These are phyloP conservation scores for Euzetes globulus DNA, from an alignment of 2,888 invertebrate genomes.

Conservation along the genomic window DNA sequence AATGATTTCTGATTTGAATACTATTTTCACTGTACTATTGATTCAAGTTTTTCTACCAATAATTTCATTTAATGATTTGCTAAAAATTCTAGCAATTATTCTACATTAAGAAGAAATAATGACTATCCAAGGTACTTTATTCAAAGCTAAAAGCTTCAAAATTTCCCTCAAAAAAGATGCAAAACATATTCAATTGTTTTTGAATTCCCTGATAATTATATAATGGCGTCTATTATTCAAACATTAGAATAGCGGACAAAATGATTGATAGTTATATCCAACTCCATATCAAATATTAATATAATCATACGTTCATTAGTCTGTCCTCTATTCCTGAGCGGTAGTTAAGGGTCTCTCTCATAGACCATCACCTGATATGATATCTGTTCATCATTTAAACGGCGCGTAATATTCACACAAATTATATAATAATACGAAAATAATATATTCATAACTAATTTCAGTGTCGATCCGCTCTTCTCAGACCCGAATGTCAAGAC, in stretches of 20 bases:
- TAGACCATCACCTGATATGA: too few relatives aligned
- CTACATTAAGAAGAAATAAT: too few relatives aligned
- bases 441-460: slow-evolving; percentile 3
- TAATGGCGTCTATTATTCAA: not conserved
- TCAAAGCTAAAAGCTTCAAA: too few relatives aligned
- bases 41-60: too few relatives aligned
- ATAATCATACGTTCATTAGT: not conserved
- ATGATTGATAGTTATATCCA: not conserved
- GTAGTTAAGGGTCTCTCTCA: too few relatives aligned
- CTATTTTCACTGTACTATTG: too few relatives aligned
- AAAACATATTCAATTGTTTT: too few relatives aligned
- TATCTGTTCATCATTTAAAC: not conserved
- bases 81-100: too few relatives aligned
- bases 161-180: too few relatives aligned
- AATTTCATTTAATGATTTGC: too few relatives aligned
- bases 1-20: too few relatives aligned
- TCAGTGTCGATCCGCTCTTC: not conserved
- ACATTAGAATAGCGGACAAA: not conserved
- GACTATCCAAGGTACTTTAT: too few relatives aligned
- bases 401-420: not conserved
- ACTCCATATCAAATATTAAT: not conserved
- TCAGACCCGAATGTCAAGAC: not conserved
- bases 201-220: not conserved
- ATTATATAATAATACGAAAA: not conserved
- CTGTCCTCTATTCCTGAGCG: not conserved